Percentiles rank a stretch among this genome's conserved stretches.
Evolutionary conservation across 2,797 vertebrate species (phyloP).

Genomic region (Oreonectes daqikongensis): DNA sequence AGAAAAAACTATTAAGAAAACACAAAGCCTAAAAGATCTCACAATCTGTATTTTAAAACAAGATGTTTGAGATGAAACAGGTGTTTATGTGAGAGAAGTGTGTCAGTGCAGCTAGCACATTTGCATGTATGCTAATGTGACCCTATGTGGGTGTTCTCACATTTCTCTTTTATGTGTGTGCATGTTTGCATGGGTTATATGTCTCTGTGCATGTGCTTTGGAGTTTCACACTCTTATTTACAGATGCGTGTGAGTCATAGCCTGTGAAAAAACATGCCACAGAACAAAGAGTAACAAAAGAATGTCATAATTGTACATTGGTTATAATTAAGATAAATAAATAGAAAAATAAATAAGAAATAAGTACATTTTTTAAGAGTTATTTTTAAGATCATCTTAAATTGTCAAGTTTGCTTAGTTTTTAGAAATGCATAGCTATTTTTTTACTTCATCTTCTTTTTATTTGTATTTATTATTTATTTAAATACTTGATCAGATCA

Average conservation of each 20-base stretch:
- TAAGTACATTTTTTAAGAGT: too few relatives aligned
- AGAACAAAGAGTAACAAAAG: not conserved
- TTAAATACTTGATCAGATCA: not conserved
- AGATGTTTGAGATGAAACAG: slow-evolving; percentile 16
- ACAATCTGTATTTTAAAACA: not conserved
- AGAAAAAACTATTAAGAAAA: not conserved
- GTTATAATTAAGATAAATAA: not conserved
- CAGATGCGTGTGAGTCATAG: slow-evolving; percentile 8
- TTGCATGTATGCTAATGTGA: slow-evolving; percentile 21
- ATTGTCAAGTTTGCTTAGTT: not conserved
- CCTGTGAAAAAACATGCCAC: not conserved
- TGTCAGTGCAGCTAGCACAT: slow-evolving; percentile 9
- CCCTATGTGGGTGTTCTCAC: slow-evolving; percentile 30
- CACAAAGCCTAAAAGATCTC: not conserved
- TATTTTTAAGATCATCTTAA: not conserved
- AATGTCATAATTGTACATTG: not conserved
- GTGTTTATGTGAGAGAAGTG: slow-evolving; percentile 11
- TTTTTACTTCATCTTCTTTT: not conserved
- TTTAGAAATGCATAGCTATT: not conserved
- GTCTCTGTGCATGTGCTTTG: slow-evolving; percentile 6
- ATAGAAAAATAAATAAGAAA: not conserved
- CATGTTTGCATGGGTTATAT: not conserved
- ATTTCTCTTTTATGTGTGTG: slow-evolving; percentile 31
- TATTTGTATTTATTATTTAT: too few relatives aligned
- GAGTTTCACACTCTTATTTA: slow-evolving; percentile 3